Base-by-base conservation (phyloP, 2,113 vertebrate species). In the Sturnus vulgaris region DNA sequence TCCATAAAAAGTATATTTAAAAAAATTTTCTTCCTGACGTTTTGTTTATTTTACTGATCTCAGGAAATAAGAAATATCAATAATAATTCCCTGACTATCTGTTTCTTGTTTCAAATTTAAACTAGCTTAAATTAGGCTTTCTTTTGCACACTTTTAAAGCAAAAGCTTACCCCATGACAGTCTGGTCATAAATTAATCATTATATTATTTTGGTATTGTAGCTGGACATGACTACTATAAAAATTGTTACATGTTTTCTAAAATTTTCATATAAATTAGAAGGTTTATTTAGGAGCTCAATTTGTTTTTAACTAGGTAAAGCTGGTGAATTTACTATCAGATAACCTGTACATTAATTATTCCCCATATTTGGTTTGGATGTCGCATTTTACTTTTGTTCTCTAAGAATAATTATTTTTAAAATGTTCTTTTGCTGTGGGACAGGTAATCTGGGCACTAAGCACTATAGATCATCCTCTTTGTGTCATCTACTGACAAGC, bases 161-260 rank as follows among this genome's bases (percentile, higher is more conserved):
- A 87, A 69, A 89, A 92, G 5, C 22, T 35, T 81, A 11, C 17
- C 1, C 6, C 42, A 57, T 87, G 90, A 81, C 57, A 77, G 55
- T 86, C 72, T 87, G 52, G 60, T 93, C 8, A 46, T 65, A 80
- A 49, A 46, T 85, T 82, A 86, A 79, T 56, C 60, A 85, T 90
- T 92, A 76, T 64, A 61, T 94, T 95, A 17, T 93, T 80, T 92
- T 92, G 59, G 20, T 63, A 80, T 52, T 69, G 46, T 84, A 93
- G 52, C 73, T 96, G 95, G 73, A 81, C 46, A 80, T 60, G 60
- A 87, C 23, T 82, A 30, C 44, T 93, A 9, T 90, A 82, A 82
- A 83, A 86, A 88, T 63, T 72, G 50, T 76, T 50, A 35, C 52
- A 57, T 0, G 0, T 63, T 77, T 88, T 53, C 53, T 65, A 42